Percentiles rank a stretch among this genome's conserved stretches.
phyloP scores from a whole-genome alignment of 37 sponge, comb jelly and placozoan species.

The Chondrosia reniformis region DNA sequence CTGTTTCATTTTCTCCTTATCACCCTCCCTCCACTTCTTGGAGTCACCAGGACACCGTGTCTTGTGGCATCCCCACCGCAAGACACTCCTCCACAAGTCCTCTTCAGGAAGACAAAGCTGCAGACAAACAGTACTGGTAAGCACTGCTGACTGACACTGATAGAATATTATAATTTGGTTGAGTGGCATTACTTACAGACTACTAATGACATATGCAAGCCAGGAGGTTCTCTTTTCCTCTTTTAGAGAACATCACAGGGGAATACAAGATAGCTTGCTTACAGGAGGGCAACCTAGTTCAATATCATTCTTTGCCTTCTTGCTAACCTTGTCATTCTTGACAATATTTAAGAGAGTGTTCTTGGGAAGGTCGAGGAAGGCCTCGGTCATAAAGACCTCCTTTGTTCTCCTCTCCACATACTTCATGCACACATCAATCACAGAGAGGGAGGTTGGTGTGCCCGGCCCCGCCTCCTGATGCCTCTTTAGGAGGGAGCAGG shows the following conservation, averaged over 20 bases:
- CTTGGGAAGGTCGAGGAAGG: slow-evolving; percentile 41
- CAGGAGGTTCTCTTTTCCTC: no score
- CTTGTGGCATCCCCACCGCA: slow-evolving; percentile 68
- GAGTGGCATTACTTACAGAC: no score
- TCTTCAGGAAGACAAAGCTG: slow-evolving; percentile 43
- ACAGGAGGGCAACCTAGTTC: no score
- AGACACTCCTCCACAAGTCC: slow-evolving; percentile 65
- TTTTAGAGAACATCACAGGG: no score
- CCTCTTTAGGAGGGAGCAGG: slow-evolving; percentile 21
- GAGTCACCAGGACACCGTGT: slow-evolving; percentile 8
- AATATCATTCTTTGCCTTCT: no score
- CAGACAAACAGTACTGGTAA: no score
- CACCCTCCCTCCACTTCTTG: slow-evolving; percentile 46
- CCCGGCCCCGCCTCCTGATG: neutral
- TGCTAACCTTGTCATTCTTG: slow-evolving; percentile 41
- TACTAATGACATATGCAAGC: no score
- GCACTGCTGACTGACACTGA: no score
- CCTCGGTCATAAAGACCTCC: slow-evolving; percentile 40
- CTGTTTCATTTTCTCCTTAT: slow-evolving; percentile 29
- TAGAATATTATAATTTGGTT: no score
- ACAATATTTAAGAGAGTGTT: slow-evolving; percentile 42
- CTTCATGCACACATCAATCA: slow-evolving; percentile 43
- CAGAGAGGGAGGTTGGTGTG: neutral
- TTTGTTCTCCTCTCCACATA: slow-evolving; percentile 41
- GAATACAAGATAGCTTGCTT: no score